These are phyloP conservation scores for Zenarchopterus dispar DNA, from an alignment of 2,797 vertebrate species.

Conservation along the genomic window DNA sequence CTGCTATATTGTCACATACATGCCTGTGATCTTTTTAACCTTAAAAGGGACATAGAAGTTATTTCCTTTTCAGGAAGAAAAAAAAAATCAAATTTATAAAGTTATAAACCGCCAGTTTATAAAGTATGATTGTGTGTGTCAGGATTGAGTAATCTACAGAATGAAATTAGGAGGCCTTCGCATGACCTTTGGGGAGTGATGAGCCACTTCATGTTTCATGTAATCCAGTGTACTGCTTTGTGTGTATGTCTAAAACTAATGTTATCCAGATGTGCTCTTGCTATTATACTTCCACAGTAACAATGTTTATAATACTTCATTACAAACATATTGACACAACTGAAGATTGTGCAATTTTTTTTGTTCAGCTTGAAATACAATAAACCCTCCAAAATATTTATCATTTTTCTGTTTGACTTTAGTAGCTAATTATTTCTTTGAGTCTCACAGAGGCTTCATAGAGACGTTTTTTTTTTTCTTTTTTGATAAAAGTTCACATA, in stretches of 20 bases:
- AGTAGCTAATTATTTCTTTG: constrained; percentile 5
- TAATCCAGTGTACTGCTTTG: constrained; percentile 73
- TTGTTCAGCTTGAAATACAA: constrained; percentile 69
- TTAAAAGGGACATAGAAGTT: constrained; percentile 65
- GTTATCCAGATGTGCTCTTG: constrained; percentile 73
- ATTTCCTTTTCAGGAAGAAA: constrained; percentile 60
- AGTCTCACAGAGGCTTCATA: neutral
- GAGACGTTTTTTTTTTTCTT: no score
- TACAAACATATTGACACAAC: constrained; percentile 68
- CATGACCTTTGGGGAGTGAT: constrained; percentile 46
- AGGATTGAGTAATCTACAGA: constrained; percentile 61
- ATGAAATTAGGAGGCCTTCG: constrained; percentile 55
- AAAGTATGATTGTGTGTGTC: constrained; percentile 66
- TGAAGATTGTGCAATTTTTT: constrained; percentile 56
- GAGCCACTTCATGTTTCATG: constrained; percentile 63
- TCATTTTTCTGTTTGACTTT: constrained; percentile 16
- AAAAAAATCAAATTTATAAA: constrained; percentile 69
- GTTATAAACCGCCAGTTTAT: constrained; percentile 66
- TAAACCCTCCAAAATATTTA: constrained; percentile 65
- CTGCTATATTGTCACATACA: constrained; percentile 68
- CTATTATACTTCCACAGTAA: constrained; percentile 72
- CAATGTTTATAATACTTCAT: constrained; percentile 72
- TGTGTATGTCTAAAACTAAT: constrained; percentile 72
- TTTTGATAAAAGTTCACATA: no score
- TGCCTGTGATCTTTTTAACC: constrained; percentile 50